phyloP scores from a whole-genome alignment of 2,888 invertebrate genomes.

The Trichopoda pennipes region DNA sequence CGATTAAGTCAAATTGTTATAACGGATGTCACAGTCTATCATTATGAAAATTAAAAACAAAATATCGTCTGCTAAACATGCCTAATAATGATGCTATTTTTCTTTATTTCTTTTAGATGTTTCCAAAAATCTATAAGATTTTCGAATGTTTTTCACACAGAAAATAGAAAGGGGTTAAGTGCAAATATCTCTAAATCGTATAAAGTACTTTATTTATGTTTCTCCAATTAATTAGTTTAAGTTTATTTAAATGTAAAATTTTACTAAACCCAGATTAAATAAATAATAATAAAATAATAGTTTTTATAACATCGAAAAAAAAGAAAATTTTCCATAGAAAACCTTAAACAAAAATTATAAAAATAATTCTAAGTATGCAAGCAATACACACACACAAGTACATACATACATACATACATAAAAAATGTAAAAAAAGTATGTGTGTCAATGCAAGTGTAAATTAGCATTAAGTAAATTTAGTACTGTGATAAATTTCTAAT shows the following conservation, averaged over 20 bases:
- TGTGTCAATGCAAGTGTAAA: constrained; percentile 31
- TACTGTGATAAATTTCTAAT: constrained; percentile 69
- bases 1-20: no score
- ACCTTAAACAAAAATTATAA: background rate
- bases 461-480: constrained; percentile 68
- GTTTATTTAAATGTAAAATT: constrained; percentile 22
- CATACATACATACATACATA: no score
- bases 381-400: no score
- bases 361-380: no score
- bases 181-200: constrained; percentile 57
- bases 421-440: background rate
- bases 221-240: constrained; percentile 30
- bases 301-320: constrained; percentile 4
- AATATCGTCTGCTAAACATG: no score
- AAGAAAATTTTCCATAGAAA: background rate
- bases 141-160: constrained; percentile 17
- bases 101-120: constrained; percentile 46
- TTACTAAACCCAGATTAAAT: constrained; percentile 22
- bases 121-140: constrained; percentile 25
- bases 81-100: background rate
- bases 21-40: no score
- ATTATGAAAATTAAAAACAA: no score
- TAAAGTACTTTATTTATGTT: constrained; percentile 40
- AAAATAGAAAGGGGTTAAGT: constrained; percentile 56
- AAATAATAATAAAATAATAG: background rate